phyloP scores from a whole-genome alignment of 1,140 invertebrate genomes.

The Hyles euphorbiae region DNA sequence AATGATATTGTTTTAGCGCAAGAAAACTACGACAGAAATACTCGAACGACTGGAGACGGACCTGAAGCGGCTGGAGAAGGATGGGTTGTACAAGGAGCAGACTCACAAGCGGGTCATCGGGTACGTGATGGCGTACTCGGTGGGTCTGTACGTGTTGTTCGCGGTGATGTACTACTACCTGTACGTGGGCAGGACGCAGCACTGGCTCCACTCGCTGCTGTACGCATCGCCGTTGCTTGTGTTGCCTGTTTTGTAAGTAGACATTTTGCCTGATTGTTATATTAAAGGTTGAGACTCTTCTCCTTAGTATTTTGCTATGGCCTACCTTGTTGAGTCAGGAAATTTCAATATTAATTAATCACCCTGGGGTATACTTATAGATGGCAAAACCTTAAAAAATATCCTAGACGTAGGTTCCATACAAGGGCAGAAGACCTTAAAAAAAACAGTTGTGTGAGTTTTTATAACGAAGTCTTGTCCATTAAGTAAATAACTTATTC shows the following conservation, averaged over 20 bases:
- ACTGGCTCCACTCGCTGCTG: conserved; percentile 62
- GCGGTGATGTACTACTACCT: conserved; percentile 85
- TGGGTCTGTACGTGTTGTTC: conserved; percentile 86
- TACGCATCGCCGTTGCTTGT: conserved; percentile 80
- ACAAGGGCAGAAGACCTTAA: too few species aligned
- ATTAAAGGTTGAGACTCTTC: too few species aligned
- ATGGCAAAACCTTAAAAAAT: too few species aligned
- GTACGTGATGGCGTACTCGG: conserved; percentile 86
- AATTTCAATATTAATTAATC: too few species aligned
- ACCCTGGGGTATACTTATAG: too few species aligned
- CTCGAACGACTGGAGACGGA: conserved; percentile 88
- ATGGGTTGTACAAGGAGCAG: conserved; percentile 85
- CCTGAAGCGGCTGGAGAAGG: conserved; percentile 87
- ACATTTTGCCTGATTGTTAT: too few species aligned
- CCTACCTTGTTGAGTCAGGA: too few species aligned
- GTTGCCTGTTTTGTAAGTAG: conserved; percentile 68
- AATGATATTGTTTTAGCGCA: conserved; percentile 78
- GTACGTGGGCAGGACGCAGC: conserved; percentile 66
- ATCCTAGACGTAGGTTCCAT: too few species aligned
- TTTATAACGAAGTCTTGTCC: too few species aligned
- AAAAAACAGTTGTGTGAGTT: too few species aligned
- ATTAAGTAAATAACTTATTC: too few species aligned
- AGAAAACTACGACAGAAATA: conserved; percentile 85
- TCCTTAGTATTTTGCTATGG: too few species aligned
- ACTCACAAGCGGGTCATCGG: conserved; percentile 87